These are phyloP conservation scores for Steinernema feltiae DNA, from an alignment of 1,140 invertebrate genomes.

Conservation along the genomic window DNA sequence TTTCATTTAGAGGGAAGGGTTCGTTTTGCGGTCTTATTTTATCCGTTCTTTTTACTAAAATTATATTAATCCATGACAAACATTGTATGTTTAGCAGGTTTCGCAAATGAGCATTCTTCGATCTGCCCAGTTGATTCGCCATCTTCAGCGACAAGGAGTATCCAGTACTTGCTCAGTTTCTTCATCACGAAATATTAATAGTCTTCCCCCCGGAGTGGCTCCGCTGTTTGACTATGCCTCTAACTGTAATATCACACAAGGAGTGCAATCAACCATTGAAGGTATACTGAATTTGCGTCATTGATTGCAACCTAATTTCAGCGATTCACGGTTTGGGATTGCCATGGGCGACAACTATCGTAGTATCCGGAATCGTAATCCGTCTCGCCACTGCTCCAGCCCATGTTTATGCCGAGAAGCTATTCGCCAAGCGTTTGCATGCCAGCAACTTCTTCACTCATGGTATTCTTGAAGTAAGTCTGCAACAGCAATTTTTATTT, in stretches of 20 bases:
- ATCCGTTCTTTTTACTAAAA: too few species aligned
- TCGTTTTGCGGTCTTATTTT: too few species aligned
- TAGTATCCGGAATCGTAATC: slow-evolving; percentile 36
- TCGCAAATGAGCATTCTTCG: not conserved
- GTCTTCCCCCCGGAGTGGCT: slow-evolving; percentile 26
- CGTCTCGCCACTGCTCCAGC: slow-evolving; percentile 36
- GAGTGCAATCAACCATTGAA: slow-evolving; percentile 42
- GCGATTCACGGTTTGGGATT: slow-evolving; percentile 39
- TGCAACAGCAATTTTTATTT: not conserved
- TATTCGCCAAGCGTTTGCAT: slow-evolving; percentile 43
- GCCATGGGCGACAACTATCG: slow-evolving; percentile 38
- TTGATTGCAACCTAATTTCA: slow-evolving; percentile 27
- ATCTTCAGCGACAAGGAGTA: not conserved
- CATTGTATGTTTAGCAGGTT: too few species aligned
- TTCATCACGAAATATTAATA: slow-evolving; percentile 18
- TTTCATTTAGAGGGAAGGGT: too few species aligned
- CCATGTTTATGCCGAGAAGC: slow-evolving; percentile 48
- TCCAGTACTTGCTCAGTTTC: not conserved
- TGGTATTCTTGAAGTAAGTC: slow-evolving; percentile 38
- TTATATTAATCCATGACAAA: too few species aligned
- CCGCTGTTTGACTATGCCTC: slow-evolving; percentile 46
- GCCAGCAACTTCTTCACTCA: slow-evolving; percentile 42
- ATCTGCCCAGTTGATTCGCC: not conserved
- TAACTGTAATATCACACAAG: slow-evolving; percentile 42
- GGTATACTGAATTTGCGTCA: slow-evolving; percentile 29